Conservation (phyloP, 92 coral and sea anemone genomes). For the Phenganax subtilis region DNA sequence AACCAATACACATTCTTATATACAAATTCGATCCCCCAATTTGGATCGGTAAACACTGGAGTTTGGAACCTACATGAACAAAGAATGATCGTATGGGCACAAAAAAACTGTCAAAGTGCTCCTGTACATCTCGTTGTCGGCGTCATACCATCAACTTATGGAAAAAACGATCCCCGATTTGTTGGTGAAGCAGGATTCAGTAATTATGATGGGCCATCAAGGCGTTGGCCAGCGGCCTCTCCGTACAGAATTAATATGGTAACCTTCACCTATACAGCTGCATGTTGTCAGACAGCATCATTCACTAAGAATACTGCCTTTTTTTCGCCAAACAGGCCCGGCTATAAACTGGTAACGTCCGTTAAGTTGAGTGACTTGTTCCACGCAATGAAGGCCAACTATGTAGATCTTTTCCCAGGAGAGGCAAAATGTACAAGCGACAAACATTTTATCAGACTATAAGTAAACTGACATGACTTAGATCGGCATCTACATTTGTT, state of each 20-base stretch:
- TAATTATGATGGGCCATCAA: conserved; percentile 35
- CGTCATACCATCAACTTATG: conserved; percentile 37
- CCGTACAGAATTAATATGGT: conserved; percentile 31
- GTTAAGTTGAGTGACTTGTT: conserved; percentile 30
- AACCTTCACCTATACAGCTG: conserved; percentile 13
- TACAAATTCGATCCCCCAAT: conserved; percentile 24
- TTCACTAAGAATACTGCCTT: conserved; percentile 29
- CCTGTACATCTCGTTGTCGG: conserved; percentile 28
- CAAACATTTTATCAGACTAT: conserved; percentile 19
- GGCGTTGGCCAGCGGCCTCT: not conserved
- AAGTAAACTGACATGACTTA: not conserved
- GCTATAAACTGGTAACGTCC: not conserved
- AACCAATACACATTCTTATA: conserved; percentile 1
- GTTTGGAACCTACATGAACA: conserved; percentile 30
- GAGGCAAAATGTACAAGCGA: conserved; percentile 33
- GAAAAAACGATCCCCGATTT: conserved; percentile 23
- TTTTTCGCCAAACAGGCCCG: conserved; percentile 32
- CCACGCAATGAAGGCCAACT: not conserved
- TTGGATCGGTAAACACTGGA: conserved; percentile 25
- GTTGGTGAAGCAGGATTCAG: conserved; percentile 43
- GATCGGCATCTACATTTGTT: too few species aligned
- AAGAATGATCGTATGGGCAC: not conserved
- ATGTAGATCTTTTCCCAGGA: conserved; percentile 33
- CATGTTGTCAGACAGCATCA: conserved; percentile 36
- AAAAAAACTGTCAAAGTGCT: not conserved